Conservation (phyloP, 2,888 invertebrate genomes). For the Polia nebulosa region DNA sequence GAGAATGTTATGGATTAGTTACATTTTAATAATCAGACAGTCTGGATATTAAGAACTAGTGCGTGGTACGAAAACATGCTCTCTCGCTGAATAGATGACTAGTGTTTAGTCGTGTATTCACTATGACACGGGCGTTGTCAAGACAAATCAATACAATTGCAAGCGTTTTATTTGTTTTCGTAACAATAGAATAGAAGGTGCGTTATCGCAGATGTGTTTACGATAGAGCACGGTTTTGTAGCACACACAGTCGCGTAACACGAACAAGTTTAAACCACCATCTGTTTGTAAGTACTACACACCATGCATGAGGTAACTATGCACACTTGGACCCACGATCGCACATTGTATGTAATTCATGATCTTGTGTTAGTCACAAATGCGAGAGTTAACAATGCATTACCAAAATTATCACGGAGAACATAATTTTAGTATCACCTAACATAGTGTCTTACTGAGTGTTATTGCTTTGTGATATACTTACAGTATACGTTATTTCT, state of each 20-base stretch:
- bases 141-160: slow-evolving; percentile 10
- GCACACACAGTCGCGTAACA: slow-evolving; percentile 78
- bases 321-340: slow-evolving; percentile 79
- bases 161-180: slow-evolving; percentile 2
- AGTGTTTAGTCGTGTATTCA: slow-evolving; percentile 9
- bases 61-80: slow-evolving; percentile 80
- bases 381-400: slow-evolving; percentile 78
- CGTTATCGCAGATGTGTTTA: slow-evolving; percentile 6
- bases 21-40: slow-evolving; percentile 82
- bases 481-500: slow-evolving; percentile 91
- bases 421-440: slow-evolving; percentile 85
- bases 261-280: slow-evolving; percentile 81
- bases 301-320: slow-evolving; percentile 86
- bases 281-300: slow-evolving; percentile 84
- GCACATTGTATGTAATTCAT: slow-evolving; percentile 67
- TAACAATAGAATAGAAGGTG: slow-evolving; percentile 2
- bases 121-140: background rate
- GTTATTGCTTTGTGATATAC: slow-evolving; percentile 91
- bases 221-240: slow-evolving; percentile 75
- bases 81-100: slow-evolving; percentile 2
- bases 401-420: slow-evolving; percentile 76
- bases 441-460: slow-evolving; percentile 90
- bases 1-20: slow-evolving; percentile 91
- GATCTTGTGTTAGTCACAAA: slow-evolving; percentile 80
- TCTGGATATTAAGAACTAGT: slow-evolving; percentile 74